Conservation (phyloP, 2,888 invertebrate species). For the Protonemura montana region DNA sequence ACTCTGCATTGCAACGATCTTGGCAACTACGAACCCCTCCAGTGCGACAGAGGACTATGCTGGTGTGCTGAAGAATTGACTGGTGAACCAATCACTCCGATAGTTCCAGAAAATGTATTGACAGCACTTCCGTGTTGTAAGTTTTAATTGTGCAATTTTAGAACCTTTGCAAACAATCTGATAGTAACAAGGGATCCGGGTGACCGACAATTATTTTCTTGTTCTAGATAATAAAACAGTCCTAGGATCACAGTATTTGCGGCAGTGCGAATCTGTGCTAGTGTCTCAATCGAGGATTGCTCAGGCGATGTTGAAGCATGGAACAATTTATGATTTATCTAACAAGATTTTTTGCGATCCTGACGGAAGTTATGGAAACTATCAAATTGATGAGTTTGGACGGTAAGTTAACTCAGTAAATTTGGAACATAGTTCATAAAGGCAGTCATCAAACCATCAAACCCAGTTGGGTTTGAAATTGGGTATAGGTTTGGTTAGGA, state of each 20-base stretch:
- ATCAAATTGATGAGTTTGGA: slow-evolving; percentile 24
- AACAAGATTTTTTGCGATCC: slow-evolving; percentile 67
- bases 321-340: slow-evolving; percentile 65
- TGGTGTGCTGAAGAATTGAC: slow-evolving; percentile 72
- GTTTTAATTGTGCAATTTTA: too few relatives aligned
- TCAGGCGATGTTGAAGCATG: slow-evolving; percentile 67
- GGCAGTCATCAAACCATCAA: too few relatives aligned
- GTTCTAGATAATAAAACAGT: slow-evolving; percentile 59
- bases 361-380: slow-evolving; percentile 69
- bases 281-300: slow-evolving; percentile 64
- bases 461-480: too few relatives aligned
- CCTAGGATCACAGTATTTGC: slow-evolving; percentile 67
- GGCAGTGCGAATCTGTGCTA: slow-evolving; percentile 72
- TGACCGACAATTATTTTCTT: too few relatives aligned
- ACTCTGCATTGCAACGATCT: slow-evolving; percentile 70
- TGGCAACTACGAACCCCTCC: slow-evolving; percentile 74
- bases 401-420: too few relatives aligned
- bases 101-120: slow-evolving; percentile 68
- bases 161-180: too few relatives aligned
- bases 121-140: slow-evolving; percentile 71
- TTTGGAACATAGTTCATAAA: too few relatives aligned
- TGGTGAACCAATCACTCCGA: slow-evolving; percentile 64
- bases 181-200: too few relatives aligned
- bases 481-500: too few relatives aligned
- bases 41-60: slow-evolving; percentile 72